These are phyloP conservation scores for mouse (Mus musculus) DNA, from an alignment of 2,113 vertebrate species.

Conservation along the genomic window DNA sequence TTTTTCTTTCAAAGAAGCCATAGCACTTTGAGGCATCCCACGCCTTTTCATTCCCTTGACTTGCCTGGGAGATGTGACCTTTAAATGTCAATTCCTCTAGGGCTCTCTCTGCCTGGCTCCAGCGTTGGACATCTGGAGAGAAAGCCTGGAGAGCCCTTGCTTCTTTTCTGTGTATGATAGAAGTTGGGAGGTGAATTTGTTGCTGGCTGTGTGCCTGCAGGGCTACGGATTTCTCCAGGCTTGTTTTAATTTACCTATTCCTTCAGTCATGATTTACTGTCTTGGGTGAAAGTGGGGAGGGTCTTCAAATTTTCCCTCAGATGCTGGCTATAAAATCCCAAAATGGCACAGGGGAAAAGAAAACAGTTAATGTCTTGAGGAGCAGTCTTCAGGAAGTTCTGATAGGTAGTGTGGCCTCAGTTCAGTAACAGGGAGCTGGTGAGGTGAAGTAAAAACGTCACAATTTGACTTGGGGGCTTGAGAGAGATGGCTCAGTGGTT, in stretches of 20 bases:
- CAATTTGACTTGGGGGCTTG: background rate
- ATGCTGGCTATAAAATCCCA: background rate
- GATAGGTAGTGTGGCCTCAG: background rate
- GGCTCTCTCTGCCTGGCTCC: background rate
- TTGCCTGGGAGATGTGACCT: conserved; percentile 50
- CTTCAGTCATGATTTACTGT: background rate
- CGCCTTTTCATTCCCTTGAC: background rate
- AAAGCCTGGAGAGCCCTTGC: background rate
- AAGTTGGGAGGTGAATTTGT: background rate
- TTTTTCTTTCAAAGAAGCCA: conserved; percentile 45
- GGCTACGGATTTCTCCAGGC: background rate
- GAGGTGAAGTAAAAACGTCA: background rate
- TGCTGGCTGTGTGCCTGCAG: background rate
- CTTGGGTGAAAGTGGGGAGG: background rate
- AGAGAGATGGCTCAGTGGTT: background rate
- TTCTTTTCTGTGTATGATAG: background rate
- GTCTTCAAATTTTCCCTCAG: background rate
- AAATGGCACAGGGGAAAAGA: background rate
- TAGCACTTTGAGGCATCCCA: conserved; percentile 11
- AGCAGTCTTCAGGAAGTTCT: background rate
- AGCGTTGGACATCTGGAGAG: background rate
- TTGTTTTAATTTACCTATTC: background rate
- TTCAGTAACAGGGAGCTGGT: background rate
- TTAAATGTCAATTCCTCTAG: conserved; percentile 32
- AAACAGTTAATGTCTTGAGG: background rate